phyloP scores from a whole-genome alignment of 2,888 invertebrate genomes.

The Stenodera caucasica region DNA sequence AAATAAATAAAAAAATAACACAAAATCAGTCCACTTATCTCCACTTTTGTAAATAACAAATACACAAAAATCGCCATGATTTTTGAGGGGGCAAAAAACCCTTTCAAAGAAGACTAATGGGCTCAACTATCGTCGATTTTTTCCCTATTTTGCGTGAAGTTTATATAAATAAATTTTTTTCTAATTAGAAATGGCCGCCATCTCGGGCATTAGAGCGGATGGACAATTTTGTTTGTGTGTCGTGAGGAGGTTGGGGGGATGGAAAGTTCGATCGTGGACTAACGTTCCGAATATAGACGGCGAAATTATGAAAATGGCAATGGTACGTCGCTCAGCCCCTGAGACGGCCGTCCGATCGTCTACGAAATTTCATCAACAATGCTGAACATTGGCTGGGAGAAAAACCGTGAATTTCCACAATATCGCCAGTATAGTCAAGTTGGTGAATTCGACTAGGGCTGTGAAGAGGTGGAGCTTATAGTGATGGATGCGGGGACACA shows the following conservation, averaged over 20 bases:
- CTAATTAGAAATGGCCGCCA: slow-evolving; percentile 19
- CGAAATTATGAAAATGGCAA: slow-evolving; percentile 65
- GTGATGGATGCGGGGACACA: slow-evolving; percentile 56
- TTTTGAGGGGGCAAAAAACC: no score
- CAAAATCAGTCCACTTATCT: slow-evolving; percentile 44
- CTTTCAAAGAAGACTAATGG: no score
- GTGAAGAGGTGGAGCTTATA: slow-evolving; percentile 49
- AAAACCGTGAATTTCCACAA: slow-evolving; percentile 1
- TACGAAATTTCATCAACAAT: slow-evolving; percentile 28
- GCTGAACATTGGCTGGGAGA: slow-evolving; percentile 7
- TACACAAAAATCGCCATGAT: slow-evolving; percentile 39
- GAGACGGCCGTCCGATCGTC: slow-evolving; percentile 37
- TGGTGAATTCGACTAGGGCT: slow-evolving; percentile 2
- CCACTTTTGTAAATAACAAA: slow-evolving; percentile 44
- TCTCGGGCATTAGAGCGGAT: slow-evolving; percentile 29
- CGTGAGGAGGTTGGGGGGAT: slow-evolving; percentile 49
- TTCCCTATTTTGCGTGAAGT: no score
- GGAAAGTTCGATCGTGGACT: slow-evolving; percentile 57
- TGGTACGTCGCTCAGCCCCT: slow-evolving; percentile 54
- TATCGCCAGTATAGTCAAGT: background rate
- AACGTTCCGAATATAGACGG: slow-evolving; percentile 63
- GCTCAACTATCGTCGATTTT: no score
- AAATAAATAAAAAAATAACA: slow-evolving; percentile 9
- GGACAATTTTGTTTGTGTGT: slow-evolving; percentile 53
- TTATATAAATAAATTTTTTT: background rate